These are phyloP conservation scores for Eumaeus atala DNA, from an alignment of 1,140 invertebrate genomes.

Conservation along the genomic window DNA sequence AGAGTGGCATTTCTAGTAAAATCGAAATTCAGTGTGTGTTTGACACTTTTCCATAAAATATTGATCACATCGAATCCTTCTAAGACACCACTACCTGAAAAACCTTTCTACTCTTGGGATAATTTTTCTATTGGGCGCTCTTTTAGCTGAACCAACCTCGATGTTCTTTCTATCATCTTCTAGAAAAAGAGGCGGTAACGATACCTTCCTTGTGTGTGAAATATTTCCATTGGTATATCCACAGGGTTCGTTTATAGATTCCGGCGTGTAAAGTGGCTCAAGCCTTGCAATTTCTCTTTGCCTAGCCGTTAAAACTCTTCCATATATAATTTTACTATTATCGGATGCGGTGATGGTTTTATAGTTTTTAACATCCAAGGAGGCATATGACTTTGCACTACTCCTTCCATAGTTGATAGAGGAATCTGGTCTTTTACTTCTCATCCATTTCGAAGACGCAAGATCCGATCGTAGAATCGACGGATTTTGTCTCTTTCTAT, in stretches of 20 bases:
- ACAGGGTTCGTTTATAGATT: slow-evolving; percentile 34
- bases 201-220: slow-evolving; percentile 56
- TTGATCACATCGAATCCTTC: slow-evolving; percentile 11
- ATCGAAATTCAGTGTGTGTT: too few species aligned
- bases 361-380: slow-evolving; percentile 52
- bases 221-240: slow-evolving; percentile 31
- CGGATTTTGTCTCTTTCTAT: slow-evolving; percentile 47
- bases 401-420: slow-evolving; percentile 55
- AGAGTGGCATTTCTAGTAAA: too few species aligned
- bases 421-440: slow-evolving; percentile 49
- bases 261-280: slow-evolving; percentile 52
- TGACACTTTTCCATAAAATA: too few species aligned
- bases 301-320: slow-evolving; percentile 48
- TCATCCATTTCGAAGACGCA: slow-evolving; percentile 69
- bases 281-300: slow-evolving; percentile 47
- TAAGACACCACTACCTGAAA: slow-evolving; percentile 19
- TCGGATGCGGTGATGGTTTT: slow-evolving; percentile 36
- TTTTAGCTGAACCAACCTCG: slow-evolving; percentile 42
- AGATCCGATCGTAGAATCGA: slow-evolving; percentile 65
- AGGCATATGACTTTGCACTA: slow-evolving; percentile 64
- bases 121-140: slow-evolving; percentile 38
- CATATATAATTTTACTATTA: slow-evolving; percentile 39
- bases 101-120: slow-evolving; percentile 16
- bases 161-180: slow-evolving; percentile 58
- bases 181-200: slow-evolving; percentile 59